Evolutionary conservation across 2,888 invertebrate species (phyloP).

Genomic region (Tridacna crocea): DNA sequence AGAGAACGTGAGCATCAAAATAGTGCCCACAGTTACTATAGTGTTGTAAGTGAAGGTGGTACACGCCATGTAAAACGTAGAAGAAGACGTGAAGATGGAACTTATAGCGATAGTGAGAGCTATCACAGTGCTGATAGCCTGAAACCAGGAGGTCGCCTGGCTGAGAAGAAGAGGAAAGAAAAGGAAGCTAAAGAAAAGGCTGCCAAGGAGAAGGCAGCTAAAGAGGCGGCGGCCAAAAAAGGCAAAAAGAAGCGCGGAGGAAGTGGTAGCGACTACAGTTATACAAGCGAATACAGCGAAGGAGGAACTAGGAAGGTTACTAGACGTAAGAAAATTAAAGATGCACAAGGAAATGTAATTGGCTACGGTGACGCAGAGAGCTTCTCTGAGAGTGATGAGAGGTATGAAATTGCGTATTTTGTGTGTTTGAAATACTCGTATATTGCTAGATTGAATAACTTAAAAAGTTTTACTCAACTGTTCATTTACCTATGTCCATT

Average conservation of each 20-base stretch:
- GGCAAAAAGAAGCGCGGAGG: conserved; percentile 75
- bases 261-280: conserved; percentile 81
- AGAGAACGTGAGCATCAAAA: conserved; percentile 80
- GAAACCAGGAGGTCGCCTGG: conserved; percentile 71
- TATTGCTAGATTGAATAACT: neutral
- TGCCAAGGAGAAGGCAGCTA: conserved; percentile 61
- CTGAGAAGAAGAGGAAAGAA: conserved; percentile 70
- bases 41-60: conserved; percentile 82
- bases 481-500: too few species aligned
- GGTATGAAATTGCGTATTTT: conserved; percentile 53
- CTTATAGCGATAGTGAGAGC: conserved; percentile 80
- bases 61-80: conserved; percentile 79
- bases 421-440: too few species aligned
- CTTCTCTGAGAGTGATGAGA: conserved; percentile 66
- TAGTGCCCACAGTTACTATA: conserved; percentile 82
- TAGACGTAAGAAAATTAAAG: conserved; percentile 77
- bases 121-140: conserved; percentile 80
- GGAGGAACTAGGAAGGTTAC: conserved; percentile 78
- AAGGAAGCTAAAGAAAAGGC: conserved; percentile 59
- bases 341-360: conserved; percentile 80
- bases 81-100: conserved; percentile 79
- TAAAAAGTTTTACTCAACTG: too few species aligned
- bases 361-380: conserved; percentile 77
- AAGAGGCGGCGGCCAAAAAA: conserved; percentile 58
- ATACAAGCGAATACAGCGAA: conserved; percentile 80